Evolutionary conservation across 2,113 vertebrate genomes (phyloP).

Genomic region (Equus przewalskii): DNA sequence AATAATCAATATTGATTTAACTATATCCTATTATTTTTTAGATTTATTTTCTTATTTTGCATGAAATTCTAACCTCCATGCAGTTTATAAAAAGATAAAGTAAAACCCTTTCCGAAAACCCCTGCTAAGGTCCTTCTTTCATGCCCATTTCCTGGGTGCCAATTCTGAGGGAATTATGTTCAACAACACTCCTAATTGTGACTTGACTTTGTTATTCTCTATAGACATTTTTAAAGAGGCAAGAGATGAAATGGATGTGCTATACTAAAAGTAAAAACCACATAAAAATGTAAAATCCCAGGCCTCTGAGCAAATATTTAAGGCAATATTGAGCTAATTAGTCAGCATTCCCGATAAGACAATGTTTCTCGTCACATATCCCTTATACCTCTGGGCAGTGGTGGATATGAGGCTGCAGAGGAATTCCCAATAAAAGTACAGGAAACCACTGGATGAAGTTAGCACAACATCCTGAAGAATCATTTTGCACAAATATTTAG

Average conservation of each 20-base stretch:
- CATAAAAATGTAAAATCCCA: constrained; percentile 10
- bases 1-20: constrained; percentile 86
- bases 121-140: constrained; percentile 66
- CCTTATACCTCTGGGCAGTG: not conserved
- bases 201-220: constrained; percentile 23
- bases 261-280: constrained; percentile 49
- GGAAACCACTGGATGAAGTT: not conserved
- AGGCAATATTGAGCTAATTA: not conserved
- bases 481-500: not conserved
- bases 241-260: not conserved
- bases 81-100: constrained; percentile 73
- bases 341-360: not conserved
- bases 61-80: constrained; percentile 71
- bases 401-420: not conserved
- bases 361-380: not conserved
- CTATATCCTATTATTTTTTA: constrained; percentile 70
- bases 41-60: constrained; percentile 85
- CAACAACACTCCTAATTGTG: not conserved
- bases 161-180: not conserved
- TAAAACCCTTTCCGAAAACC: constrained; percentile 50
- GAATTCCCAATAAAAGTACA: not conserved
- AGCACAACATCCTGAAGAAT: not conserved
- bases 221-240: not conserved
- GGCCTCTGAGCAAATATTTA: not conserved
- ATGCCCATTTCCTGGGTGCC: constrained; percentile 24